These are phyloP conservation scores for Diplogasteroides magnus DNA, from an alignment of 1,140 invertebrate genomes.

Conservation along the genomic window DNA sequence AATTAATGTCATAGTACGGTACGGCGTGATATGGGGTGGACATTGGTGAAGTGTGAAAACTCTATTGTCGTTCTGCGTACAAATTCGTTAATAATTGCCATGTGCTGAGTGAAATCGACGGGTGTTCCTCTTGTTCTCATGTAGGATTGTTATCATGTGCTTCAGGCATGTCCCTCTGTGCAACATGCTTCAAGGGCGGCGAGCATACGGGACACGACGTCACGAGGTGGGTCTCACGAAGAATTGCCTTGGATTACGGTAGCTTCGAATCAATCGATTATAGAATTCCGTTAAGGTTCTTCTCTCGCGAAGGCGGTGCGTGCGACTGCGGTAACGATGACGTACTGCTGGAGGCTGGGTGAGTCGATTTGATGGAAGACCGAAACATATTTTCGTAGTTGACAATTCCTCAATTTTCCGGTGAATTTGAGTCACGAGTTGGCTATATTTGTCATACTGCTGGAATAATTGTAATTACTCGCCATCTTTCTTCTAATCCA, in stretches of 20 bases:
- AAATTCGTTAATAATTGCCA: background rate
- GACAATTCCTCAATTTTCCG: too few species aligned
- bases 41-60: too few species aligned
- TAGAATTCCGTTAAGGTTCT: conserved; percentile 12
- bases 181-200: conserved; percentile 18
- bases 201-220: conserved; percentile 20
- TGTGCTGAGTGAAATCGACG: too few species aligned
- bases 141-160: too few species aligned
- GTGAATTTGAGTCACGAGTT: too few species aligned
- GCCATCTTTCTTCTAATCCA: too few species aligned
- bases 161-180: conserved; percentile 31
- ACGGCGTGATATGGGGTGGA: too few species aligned
- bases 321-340: conserved; percentile 29
- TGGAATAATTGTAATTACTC: background rate
- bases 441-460: background rate
- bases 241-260: background rate
- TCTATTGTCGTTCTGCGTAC: background rate
- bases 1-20: too few species aligned
- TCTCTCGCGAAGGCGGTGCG: conserved; percentile 27
- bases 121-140: too few species aligned
- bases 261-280: background rate
- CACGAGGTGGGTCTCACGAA: background rate
- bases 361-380: background rate
- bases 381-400: too few species aligned
- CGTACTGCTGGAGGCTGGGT: conserved; percentile 13